These are phyloP conservation scores for Trididemnum miniatum DNA, from an alignment of 23 tunicate species.

Conservation along the genomic window DNA sequence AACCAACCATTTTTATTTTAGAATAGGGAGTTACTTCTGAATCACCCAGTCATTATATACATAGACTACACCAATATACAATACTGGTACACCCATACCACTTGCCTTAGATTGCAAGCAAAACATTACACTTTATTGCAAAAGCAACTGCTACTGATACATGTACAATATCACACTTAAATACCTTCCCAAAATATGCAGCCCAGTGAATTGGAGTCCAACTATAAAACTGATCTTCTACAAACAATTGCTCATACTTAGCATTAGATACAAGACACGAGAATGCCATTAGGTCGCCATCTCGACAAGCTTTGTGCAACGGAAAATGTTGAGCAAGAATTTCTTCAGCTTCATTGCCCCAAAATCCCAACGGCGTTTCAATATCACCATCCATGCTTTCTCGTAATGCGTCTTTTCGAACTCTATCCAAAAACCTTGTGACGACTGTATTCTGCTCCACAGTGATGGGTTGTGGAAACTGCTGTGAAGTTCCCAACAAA, in stretches of 20 bases:
- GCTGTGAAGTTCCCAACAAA: no score
- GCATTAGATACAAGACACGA: slow-evolving; percentile 49
- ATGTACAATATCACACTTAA: neutral
- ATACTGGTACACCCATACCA: no score
- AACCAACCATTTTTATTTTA: no score
- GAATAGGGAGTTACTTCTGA: no score
- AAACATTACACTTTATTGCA: no score
- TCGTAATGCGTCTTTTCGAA: slow-evolving; percentile 10
- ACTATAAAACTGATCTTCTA: slow-evolving; percentile 82
- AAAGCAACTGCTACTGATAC: no score
- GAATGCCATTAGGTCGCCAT: slow-evolving; percentile 65
- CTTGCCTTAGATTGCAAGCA: no score
- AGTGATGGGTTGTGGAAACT: no score
- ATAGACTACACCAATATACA: no score
- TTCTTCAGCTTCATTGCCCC: slow-evolving; percentile 79
- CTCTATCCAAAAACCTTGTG: slow-evolving; percentile 26
- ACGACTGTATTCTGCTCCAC: slow-evolving; percentile 29
- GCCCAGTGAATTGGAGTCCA: slow-evolving; percentile 97
- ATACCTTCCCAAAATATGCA: slow-evolving; percentile 81
- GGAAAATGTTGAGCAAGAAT: slow-evolving; percentile 64
- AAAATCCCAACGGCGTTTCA: slow-evolving; percentile 56
- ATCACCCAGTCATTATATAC: no score
- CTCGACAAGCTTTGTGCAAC: slow-evolving; percentile 87
- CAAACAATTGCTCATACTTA: slow-evolving; percentile 54
- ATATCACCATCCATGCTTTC: slow-evolving; percentile 40